Base-by-base conservation (phyloP, 2,888 invertebrate genomes). In the Disparrhopalites patrizii region DNA sequence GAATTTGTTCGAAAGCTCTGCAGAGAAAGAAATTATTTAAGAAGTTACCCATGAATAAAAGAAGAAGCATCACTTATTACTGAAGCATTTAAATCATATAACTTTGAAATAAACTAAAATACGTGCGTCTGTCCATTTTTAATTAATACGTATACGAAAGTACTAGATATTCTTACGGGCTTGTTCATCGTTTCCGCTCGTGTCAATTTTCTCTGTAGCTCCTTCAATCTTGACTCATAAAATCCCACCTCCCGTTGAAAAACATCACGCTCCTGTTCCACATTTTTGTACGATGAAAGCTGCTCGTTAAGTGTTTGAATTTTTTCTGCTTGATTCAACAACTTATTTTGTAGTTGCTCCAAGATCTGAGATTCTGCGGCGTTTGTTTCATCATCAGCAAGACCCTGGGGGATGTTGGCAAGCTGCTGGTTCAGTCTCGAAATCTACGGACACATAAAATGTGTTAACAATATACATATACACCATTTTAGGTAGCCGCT, bases 241-340 rank as follows among this genome's bases (percentile, higher is more conserved):
- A 36, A 25, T 10, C 43, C 25, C 15, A 58, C 28, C 43, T 58
- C 58, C 18, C 36, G 13, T 27, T 36, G 25, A 5, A 40, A 18
- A 10, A n/a, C 40, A 43, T 58, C 38, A 15, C 58, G n/a, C 28
- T 58, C 58, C 4, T 10, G 13, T 3, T 58, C 43, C 1, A 58
- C 43, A 13, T 33, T 13, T 13, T 58, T 36, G 10, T 13, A 10
- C 8, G 40, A 23, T 15, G 23, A 43, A 15, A 27, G 23, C 30
- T 58, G 58, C 28, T 58, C 43, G n/a, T 58, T 58, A 3, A 58
- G 38, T n/a, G 40, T 43, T 18, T 40, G 58, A 43, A 58, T 58
- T 2, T 43, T 58, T 43, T 58, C 58, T 5, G 58, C 40, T 18
- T 58, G 58, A 27, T 10, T 36, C 1, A 36, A 36, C 1, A 58